Base-by-base conservation (phyloP, 2,797 vertebrate genomes). In the Stomatorhinus walkeri region DNA sequence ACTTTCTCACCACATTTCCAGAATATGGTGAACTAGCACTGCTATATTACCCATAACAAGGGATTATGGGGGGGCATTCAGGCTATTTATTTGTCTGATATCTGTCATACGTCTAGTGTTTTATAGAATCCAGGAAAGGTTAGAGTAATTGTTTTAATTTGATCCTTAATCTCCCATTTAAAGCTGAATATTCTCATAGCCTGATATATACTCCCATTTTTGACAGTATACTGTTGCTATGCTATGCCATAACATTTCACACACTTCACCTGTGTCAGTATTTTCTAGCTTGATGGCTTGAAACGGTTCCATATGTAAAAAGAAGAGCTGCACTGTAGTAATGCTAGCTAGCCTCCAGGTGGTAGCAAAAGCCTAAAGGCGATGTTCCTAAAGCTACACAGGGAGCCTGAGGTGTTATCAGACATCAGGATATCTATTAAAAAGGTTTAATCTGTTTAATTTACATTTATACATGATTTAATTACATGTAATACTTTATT, bases 321-420 rank as follows among this genome's bases (percentile, higher is more conserved):
- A 72, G 5, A 36, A 51, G 46, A 64, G 16, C 16, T 86, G 83
- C 46, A 28, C 12, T 86, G 88, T 52, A 72, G 32, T 49, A 61
- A n/a, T 48, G 10, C 84, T 51, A 3, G 2, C 9, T n/a, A 40
- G 28, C 61, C 88, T 86, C 79, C 83, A 89, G 84, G 84, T 85
- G 88, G 88, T 84, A 89, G 83, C 84, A 86, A 48, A 51, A 56
- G 46, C 48, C 48, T 52, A 52, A 86, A 48, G 46, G 59, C 48
- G 14, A 28, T 22, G 16, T 5, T 2, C 51, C n/a, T 72, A 28
- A 72, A 72, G 40, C 43, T 3, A 5, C 7, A 16, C 9, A 22
- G 28, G 14, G 54, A 56, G 16, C 68, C 3, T 24, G 12, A 68
- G 64, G 36, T 81, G 51, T 19, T 83, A 36, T 52, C 43, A 22